Percentiles rank a stretch among this genome's conserved stretches.
Evolutionary conservation across 1,140 invertebrate genomes (phyloP).

Genomic region (Drosophila arizonae): DNA sequence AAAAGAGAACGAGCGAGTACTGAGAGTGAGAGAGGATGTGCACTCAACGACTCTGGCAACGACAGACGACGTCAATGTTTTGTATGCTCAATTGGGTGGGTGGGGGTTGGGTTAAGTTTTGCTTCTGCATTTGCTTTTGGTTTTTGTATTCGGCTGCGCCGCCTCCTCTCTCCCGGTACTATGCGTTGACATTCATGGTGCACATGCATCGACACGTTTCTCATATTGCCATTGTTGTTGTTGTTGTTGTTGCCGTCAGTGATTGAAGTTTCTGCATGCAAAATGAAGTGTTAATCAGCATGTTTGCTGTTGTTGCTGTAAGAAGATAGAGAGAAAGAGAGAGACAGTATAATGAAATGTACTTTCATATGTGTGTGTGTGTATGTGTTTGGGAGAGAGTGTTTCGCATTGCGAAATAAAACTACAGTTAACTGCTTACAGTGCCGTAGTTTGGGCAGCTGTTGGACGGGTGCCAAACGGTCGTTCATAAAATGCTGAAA

Average conservation of each 20-base stretch:
- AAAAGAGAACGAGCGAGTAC: not conserved
- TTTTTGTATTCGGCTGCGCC: not conserved
- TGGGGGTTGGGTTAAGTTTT: constrained; percentile 11
- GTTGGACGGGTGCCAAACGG: constrained; percentile 9
- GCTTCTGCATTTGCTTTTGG: constrained; percentile 2
- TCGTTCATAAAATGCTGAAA: constrained; percentile 5
- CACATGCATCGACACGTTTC: constrained; percentile 49
- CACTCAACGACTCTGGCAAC: constrained; percentile 13
- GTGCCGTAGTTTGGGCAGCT: not conserved
- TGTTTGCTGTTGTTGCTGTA: constrained; percentile 14
- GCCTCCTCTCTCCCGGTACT: no score
- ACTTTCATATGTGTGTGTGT: not conserved
- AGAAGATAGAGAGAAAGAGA: not conserved
- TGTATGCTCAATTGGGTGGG: constrained; percentile 4
- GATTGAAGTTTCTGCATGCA: constrained; percentile 41
- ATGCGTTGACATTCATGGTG: constrained; percentile 25
- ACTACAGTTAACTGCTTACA: constrained; percentile 5
- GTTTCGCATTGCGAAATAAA: constrained; percentile 12
- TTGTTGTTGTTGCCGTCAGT: constrained; percentile 19
- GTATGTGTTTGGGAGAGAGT: not conserved
- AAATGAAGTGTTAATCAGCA: constrained; percentile 49
- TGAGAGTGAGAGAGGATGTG: not conserved
- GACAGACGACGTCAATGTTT: constrained; percentile 11
- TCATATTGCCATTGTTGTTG: constrained; percentile 8
- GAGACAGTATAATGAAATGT: not conserved